Evolutionary conservation across 1,140 invertebrate genomes (phyloP), one percentile per base, ranked within the genome.

Genomic region (Neodiprion virginianus): DNA sequence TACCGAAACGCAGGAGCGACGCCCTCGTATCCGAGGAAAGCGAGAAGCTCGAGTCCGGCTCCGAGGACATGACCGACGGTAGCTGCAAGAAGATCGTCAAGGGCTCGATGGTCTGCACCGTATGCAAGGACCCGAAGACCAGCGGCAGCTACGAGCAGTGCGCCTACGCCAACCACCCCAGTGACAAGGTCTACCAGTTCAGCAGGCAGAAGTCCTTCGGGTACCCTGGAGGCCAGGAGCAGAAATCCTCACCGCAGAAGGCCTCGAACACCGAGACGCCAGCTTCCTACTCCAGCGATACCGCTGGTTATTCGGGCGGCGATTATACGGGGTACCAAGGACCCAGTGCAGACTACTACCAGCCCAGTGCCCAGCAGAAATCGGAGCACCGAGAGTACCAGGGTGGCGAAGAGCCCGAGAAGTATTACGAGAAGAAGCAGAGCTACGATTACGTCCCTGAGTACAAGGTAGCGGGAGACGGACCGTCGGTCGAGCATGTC

Each of bases 121-220:
- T 92, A 3, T 95, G 94, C 79, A 91, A 91, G 78, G 90, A 94
- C 79, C 88, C 91, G 0, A 91, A 92, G 82, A 93, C 90, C 0
- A 92, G 93, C 21, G 93, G 91, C 7, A 93, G 92, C 75, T 94
- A 91, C 74, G 93, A 95, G 86, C 91, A 92, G 49, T 94, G 93
- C 79, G 91, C 91, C 0, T 94, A 94, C 83, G 89, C 90, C 1
- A 90, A 91, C 17, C 90, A 92, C 77, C 93, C 93, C 0, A 91
- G 92, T 78, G 92, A 92, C 74, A 93, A 94, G 78, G 89, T 92
- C 78, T 94, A 94, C 81, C 92, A 93, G 69, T 93, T 91, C 81
- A 86, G 78, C 5, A 85, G 78, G 50, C 85, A 82, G 0, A 88
- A 87, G 48, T 81, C 76, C 12, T 89, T 88, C 48, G 88, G 88